Percentiles rank a stretch among this genome's conserved stretches.
These are phyloP conservation scores for Andrena trimmerana DNA, from an alignment of 2,888 invertebrate species.

Conservation along the genomic window DNA sequence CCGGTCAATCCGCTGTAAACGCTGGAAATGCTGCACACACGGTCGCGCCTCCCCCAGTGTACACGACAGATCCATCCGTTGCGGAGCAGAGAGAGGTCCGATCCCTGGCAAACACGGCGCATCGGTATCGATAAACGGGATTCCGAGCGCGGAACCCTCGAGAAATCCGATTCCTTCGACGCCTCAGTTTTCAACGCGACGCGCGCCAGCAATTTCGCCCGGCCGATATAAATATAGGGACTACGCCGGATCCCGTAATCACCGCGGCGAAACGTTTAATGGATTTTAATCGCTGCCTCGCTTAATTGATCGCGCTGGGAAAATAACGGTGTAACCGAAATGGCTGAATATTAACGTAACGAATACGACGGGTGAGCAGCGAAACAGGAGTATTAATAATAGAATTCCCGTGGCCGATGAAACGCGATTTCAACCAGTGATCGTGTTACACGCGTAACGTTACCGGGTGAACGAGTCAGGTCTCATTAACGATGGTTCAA, in stretches of 20 bases:
- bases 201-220: slow-evolving; percentile 4
- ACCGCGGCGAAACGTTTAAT: slow-evolving; percentile 26
- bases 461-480: slow-evolving; percentile 16
- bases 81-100: not conserved
- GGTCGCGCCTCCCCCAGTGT: slow-evolving; percentile 7
- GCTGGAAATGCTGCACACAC: slow-evolving; percentile 40
- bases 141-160: not conserved
- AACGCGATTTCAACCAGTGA: slow-evolving; percentile 33
- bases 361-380: not conserved
- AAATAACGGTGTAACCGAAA: slow-evolving; percentile 27
- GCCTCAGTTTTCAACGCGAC: slow-evolving; percentile 11
- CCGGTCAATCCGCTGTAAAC: slow-evolving; percentile 62
- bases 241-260: not conserved
- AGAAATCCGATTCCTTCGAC: slow-evolving; percentile 20
- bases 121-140: slow-evolving; percentile 7
- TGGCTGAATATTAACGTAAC: slow-evolving; percentile 14
- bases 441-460: slow-evolving; percentile 26
- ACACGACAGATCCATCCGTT: not conserved
- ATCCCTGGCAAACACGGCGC: not conserved
- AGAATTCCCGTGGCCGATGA: slow-evolving; percentile 20
- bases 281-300: slow-evolving; percentile 29
- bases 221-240: not conserved
- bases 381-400: not conserved
- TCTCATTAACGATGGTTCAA: slow-evolving; percentile 45
- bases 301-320: slow-evolving; percentile 14